These are phyloP conservation scores for Silvanus unidentatus DNA, from an alignment of 2,888 invertebrate species.

Conservation along the genomic window DNA sequence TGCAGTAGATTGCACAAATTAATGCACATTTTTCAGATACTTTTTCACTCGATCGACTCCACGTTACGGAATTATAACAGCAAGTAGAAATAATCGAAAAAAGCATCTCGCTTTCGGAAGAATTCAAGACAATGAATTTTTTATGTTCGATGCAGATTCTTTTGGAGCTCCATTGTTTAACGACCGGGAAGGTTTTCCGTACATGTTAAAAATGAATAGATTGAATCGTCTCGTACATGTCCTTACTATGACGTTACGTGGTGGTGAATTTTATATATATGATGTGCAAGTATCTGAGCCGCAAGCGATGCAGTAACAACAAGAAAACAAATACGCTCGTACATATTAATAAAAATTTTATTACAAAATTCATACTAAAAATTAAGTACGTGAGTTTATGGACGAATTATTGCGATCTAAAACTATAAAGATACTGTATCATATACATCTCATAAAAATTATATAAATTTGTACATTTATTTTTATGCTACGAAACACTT, in stretches of 20 bases:
- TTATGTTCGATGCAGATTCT: slow-evolving; percentile 63
- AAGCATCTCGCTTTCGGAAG: slow-evolving; percentile 41
- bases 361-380: slow-evolving; percentile 10
- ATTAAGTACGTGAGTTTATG: slow-evolving; percentile 13
- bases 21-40: slow-evolving; percentile 39
- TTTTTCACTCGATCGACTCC: slow-evolving; percentile 52
- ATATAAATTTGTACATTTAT: too few relatives aligned
- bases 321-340: neutral
- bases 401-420: slow-evolving; percentile 5
- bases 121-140: slow-evolving; percentile 51
- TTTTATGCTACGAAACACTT: too few relatives aligned
- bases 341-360: neutral
- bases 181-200: slow-evolving; percentile 49
- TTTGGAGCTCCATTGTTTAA: slow-evolving; percentile 57
- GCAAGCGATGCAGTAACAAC: slow-evolving; percentile 20
- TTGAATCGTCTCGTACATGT: slow-evolving; percentile 54
- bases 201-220: slow-evolving; percentile 49
- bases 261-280: slow-evolving; percentile 44
- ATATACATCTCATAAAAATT: too few relatives aligned
- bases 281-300: slow-evolving; percentile 36
- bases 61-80: slow-evolving; percentile 52
- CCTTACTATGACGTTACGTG: slow-evolving; percentile 53
- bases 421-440: too few relatives aligned
- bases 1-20: neutral
- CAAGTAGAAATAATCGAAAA: slow-evolving; percentile 44